These are phyloP conservation scores for Sebastes matsubarae DNA, from an alignment of 2,797 vertebrate species.

Conservation along the genomic window DNA sequence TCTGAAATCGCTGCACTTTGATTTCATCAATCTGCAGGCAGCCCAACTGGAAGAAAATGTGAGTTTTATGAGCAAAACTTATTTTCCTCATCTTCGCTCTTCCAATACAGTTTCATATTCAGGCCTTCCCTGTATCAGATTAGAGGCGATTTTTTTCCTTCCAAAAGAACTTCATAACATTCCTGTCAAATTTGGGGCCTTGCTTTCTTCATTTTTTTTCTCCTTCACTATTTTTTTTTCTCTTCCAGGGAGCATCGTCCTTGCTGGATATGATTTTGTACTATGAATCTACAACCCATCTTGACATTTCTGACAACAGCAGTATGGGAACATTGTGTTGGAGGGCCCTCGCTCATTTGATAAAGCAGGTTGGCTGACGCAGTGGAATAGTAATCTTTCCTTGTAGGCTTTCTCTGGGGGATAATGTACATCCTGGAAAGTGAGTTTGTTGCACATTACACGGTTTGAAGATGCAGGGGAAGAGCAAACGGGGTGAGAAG, in stretches of 20 bases:
- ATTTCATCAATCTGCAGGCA: conserved; percentile 85
- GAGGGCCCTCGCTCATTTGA: conserved; percentile 83
- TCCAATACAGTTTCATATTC: conserved; percentile 76
- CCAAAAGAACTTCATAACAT: conserved; percentile 76
- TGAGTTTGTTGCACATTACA: conserved; percentile 62
- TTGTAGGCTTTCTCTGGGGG: conserved; percentile 56
- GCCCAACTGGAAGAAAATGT: conserved; percentile 86
- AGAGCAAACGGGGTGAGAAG: conserved; percentile 35
- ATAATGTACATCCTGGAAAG: conserved; percentile 59
- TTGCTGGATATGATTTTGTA: conserved; percentile 86
- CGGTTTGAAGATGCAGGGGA: conserved; percentile 43
- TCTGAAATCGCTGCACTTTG: conserved; percentile 84
- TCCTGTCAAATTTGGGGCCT: conserved; percentile 71
- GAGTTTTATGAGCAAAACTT: conserved; percentile 81
- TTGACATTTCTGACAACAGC: conserved; percentile 82
- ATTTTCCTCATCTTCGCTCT: conserved; percentile 67
- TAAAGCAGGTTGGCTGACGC: conserved; percentile 79
- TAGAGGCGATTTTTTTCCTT: conserved; percentile 57
- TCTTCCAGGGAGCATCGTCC: conserved; percentile 80
- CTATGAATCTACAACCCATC: conserved; percentile 83
- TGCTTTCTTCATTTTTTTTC: conserved; percentile 61
- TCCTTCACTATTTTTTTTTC: conserved; percentile 29
- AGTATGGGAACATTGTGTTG: conserved; percentile 79
- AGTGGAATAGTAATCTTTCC: conserved; percentile 62
- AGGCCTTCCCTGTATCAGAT: conserved; percentile 72